Conservation (phyloP, 2,113 vertebrate species). For the Turnix velox region DNA sequence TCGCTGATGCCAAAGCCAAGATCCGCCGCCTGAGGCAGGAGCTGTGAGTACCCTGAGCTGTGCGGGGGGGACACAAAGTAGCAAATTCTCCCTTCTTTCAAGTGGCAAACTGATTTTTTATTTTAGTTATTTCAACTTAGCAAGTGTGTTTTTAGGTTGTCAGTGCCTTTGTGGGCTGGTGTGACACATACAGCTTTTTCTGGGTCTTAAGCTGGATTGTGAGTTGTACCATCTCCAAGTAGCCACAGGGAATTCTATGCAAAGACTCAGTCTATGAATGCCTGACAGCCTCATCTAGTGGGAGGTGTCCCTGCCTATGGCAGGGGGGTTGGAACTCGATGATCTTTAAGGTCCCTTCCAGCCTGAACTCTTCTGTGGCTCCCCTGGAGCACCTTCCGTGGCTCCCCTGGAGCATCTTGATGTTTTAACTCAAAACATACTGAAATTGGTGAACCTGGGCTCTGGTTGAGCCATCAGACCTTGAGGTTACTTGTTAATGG, state of each 20-base stretch:
- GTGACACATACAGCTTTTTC: neutral
- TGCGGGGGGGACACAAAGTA: too few species aligned
- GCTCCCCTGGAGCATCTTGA: too few species aligned
- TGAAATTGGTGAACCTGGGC: neutral
- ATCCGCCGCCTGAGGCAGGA: slow-evolving; percentile 94
- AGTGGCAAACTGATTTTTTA: neutral
- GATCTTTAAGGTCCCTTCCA: too few species aligned
- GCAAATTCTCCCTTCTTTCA: neutral
- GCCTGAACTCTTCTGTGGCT: too few species aligned
- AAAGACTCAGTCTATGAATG: too few species aligned
- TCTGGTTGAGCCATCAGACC: neutral
- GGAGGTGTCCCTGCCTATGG: too few species aligned
- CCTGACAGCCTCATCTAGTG: too few species aligned
- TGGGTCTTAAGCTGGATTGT: neutral
- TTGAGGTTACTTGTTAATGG: neutral
- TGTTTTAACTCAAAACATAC: neutral
- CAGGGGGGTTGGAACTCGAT: too few species aligned
- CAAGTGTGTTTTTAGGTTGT: accelerated
- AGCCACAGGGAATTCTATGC: too few species aligned
- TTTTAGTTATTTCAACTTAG: neutral
- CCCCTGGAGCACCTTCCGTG: too few species aligned
- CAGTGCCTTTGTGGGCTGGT: neutral
- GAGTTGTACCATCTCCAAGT: too few species aligned
- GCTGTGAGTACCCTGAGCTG: slow-evolving; percentile 83
- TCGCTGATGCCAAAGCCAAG: slow-evolving; percentile 96